Evolutionary conservation across 2,888 invertebrate genomes (phyloP), one percentile per base, ranked within the genome.

Genomic region (Thymelicus sylvestris): DNA sequence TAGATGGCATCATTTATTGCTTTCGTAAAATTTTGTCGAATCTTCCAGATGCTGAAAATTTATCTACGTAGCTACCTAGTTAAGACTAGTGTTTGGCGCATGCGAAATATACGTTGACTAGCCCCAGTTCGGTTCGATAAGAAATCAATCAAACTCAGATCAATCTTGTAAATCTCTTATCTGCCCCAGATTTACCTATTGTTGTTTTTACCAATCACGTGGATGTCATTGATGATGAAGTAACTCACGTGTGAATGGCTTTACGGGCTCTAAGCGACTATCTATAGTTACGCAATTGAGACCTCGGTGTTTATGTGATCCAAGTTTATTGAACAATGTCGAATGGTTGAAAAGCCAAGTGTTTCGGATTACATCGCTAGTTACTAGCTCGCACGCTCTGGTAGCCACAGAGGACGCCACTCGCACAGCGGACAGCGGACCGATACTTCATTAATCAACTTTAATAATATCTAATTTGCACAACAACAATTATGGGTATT

Each of bases 361-460:
- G 71, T 44, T 71, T 60, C 61, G 70, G 67, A 66, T 72, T 69
- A 73, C 65, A 64, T 52, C 10, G 63, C 31, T n/a, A n/a, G n/a
- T n/a, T n/a, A n/a, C n/a, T n/a, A 31, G 31, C 31, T 5, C 31
- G 31, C 72, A 74, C 75, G 79, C 75, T 79, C 76, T 63, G 75
- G 71, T 75, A 75, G 71, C 52, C 76, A 77, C 78, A 71, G 76
- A 79, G 79, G 80, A 76, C 78, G 50, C 15, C 50, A 19, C 10
- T 12, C 12, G 66, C 65, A 66, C 62, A 57, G 52, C 60, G 50
- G 67, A 66, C 62, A 57, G 52, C 60, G 50, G 67, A 38, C 41
- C 59, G 61, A 72, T 55, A 66, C 31, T 63, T 65, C 67, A 72
- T 70, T 59, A 48, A 69, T 65, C 59, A 69, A 57, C 41, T 57